Evolutionary conservation across 2,113 vertebrate species (phyloP).

Genomic region (Pholis gunnellus): DNA sequence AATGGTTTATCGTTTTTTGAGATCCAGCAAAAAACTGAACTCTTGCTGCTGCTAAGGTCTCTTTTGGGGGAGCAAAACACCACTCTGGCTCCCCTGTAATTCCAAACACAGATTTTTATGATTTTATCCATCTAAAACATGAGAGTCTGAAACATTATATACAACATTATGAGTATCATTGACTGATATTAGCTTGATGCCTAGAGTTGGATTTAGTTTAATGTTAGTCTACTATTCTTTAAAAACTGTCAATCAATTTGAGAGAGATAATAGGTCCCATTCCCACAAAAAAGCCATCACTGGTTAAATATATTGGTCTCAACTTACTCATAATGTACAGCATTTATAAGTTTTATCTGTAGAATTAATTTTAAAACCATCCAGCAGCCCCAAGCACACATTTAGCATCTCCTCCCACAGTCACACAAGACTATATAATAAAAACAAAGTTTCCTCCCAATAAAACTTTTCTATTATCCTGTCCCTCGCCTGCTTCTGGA

Average conservation of each 20-base stretch:
- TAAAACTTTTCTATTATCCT: constrained; percentile 74
- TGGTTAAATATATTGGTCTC: neutral
- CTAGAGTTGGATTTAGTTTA: neutral
- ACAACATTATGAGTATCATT: neutral
- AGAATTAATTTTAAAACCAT: constrained; percentile 12
- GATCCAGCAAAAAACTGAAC: neutral
- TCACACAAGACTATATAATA: constrained; percentile 33
- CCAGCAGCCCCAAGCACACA: neutral
- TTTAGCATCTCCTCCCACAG: constrained; percentile 26
- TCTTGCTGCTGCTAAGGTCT: neutral
- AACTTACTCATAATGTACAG: neutral
- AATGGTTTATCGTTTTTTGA: neutral
- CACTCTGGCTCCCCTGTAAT: neutral
- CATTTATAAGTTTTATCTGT: neutral
- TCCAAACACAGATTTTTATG: neutral
- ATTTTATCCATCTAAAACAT: neutral
- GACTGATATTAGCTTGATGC: neutral
- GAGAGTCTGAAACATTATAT: neutral
- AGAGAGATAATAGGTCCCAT: neutral
- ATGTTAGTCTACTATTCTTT: neutral
- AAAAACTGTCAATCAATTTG: neutral
- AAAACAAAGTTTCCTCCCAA: constrained; percentile 65
- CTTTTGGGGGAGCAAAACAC: neutral
- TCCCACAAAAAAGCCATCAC: neutral
- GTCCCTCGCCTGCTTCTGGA: constrained; percentile 56